These are phyloP conservation scores for Catonia carolina DNA, from an alignment of 2,888 invertebrate genomes.

Conservation along the genomic window DNA sequence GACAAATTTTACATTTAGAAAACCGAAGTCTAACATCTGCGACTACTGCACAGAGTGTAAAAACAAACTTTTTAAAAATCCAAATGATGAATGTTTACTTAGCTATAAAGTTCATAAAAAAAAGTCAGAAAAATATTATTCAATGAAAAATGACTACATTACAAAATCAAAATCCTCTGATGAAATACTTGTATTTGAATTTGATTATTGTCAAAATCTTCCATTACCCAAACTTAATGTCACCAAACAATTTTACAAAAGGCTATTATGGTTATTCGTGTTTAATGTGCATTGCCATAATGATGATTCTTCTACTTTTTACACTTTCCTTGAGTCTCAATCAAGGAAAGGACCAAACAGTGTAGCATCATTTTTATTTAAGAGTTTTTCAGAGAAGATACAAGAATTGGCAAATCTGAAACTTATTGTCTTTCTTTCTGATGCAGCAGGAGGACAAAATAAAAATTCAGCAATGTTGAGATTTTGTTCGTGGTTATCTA, in stretches of 20 bases:
- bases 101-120: constrained; percentile 20
- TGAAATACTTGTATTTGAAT: constrained; percentile 26
- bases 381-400: constrained; percentile 21
- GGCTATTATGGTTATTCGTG: no score
- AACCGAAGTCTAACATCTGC: constrained; percentile 29
- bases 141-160: constrained; percentile 1
- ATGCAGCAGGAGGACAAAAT: constrained; percentile 25
- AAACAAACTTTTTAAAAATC: constrained; percentile 21
- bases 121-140: background rate
- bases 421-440: constrained; percentile 26
- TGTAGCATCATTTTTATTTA: constrained; percentile 24
- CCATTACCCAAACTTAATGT: constrained; percentile 29
- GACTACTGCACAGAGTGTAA: constrained; percentile 25
- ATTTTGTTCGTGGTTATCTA: constrained; percentile 18
- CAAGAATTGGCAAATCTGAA: constrained; percentile 17
- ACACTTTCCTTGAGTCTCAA: constrained; percentile 26
- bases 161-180: background rate
- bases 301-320: constrained; percentile 22
- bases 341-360: constrained; percentile 22
- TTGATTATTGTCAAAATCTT: constrained; percentile 33
- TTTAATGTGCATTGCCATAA: constrained; percentile 29
- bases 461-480: constrained; percentile 15
- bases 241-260: constrained; percentile 28
- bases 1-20: constrained; percentile 23
- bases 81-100: constrained; percentile 22